phyloP scores from a whole-genome alignment of 2,797 vertebrate genomes.

The Lagorchestes hirsutus region DNA sequence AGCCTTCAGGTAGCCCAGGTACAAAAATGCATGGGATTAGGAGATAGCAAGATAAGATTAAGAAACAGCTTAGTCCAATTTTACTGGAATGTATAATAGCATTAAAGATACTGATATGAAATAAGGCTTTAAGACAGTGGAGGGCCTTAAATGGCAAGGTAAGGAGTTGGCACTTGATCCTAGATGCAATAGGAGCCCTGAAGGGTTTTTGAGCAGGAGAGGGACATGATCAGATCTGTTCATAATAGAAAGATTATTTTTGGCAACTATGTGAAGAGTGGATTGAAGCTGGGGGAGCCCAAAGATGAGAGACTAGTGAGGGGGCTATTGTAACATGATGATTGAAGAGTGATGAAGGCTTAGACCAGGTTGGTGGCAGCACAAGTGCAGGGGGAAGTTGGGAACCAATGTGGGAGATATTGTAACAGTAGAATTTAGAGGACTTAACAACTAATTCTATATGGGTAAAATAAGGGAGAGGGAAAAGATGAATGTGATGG shows the following conservation, averaged over 20 bases:
- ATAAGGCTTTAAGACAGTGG: background rate
- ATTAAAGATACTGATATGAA: background rate
- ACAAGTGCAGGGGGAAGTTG: background rate
- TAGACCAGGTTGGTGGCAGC: background rate
- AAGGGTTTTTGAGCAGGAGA: background rate
- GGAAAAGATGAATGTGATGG: background rate
- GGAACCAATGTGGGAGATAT: background rate
- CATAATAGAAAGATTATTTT: background rate
- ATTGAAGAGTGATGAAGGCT: background rate
- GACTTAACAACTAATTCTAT: background rate
- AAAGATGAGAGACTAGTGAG: background rate
- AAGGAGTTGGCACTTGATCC: background rate
- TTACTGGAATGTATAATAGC: background rate
- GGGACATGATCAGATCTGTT: background rate
- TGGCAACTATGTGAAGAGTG: background rate
- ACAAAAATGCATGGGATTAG: background rate
- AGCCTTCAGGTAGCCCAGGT: background rate
- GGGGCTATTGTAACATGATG: background rate
- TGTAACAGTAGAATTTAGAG: background rate
- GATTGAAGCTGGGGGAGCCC: background rate
- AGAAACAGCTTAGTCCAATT: background rate
- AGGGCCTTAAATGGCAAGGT: background rate
- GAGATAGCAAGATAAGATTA: background rate
- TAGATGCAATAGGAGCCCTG: background rate
- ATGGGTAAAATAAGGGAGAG: background rate